Evolutionary conservation across 1,140 invertebrate species (phyloP).

Genomic region (Panulirus ornatus): DNA sequence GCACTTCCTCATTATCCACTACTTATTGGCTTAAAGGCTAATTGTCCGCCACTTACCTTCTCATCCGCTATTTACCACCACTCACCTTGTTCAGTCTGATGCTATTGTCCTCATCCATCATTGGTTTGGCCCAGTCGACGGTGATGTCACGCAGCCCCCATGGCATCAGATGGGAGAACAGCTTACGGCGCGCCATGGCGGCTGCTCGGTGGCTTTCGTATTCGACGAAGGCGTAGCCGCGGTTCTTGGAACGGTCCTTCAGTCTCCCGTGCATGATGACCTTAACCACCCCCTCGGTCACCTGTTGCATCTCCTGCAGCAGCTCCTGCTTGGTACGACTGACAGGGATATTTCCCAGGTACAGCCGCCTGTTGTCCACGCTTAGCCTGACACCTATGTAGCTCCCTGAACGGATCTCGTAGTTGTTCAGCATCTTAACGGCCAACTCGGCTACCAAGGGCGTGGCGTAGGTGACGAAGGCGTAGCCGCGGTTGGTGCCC

Average conservation of each 20-base stretch:
- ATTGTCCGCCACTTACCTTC: too few relatives aligned
- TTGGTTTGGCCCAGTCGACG: conserved; percentile 87
- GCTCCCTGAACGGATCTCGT: conserved; percentile 83
- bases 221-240: conserved; percentile 92
- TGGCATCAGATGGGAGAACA: conserved; percentile 77
- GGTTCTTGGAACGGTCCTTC: conserved; percentile 83
- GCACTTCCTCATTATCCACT: too few relatives aligned
- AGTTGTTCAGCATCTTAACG: conserved; percentile 83
- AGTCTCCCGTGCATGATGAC: conserved; percentile 86
- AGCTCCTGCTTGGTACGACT: conserved; percentile 85
- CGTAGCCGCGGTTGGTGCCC: conserved; percentile 89
- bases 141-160: conserved; percentile 80
- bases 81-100: background rate
- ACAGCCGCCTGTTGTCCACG: conserved; percentile 90
- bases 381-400: conserved; percentile 87
- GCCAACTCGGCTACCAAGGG: conserved; percentile 82
- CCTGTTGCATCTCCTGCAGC: conserved; percentile 83
- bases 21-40: too few relatives aligned
- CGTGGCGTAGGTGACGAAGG: conserved; percentile 87
- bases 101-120: background rate
- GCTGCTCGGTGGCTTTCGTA: conserved; percentile 88
- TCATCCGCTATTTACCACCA: too few relatives aligned
- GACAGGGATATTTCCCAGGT: conserved; percentile 89
- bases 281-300: conserved; percentile 85
- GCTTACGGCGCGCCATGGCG: conserved; percentile 87